A percentile compares a stretch with the other conserved stretches of the same genome.
These are phyloP conservation scores for Puffinus mauretanicus DNA, from an alignment of 2,113 vertebrate species.

Conservation along the genomic window DNA sequence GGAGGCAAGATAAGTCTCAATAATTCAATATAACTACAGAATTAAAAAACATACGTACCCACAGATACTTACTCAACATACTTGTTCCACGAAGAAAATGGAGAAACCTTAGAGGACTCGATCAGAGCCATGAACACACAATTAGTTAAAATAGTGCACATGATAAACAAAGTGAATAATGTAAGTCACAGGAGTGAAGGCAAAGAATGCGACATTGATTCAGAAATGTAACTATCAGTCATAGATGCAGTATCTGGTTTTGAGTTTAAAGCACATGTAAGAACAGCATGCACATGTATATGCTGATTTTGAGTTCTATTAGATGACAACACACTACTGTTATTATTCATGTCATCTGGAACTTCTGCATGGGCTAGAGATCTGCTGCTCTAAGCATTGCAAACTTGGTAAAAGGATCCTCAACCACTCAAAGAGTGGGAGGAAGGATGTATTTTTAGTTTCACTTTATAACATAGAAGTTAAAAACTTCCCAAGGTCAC, in stretches of 20 bases:
- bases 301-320: background rate
- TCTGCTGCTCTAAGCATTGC: background rate
- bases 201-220: conserved; percentile 28
- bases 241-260: background rate
- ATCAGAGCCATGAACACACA: conserved; percentile 90
- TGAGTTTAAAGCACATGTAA: background rate
- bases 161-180: conserved; percentile 92
- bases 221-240: background rate
- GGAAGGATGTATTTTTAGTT: background rate
- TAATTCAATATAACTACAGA: background rate
- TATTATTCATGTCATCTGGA: background rate
- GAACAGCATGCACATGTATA: background rate
- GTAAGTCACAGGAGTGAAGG: conserved; percentile 83
- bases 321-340: background rate
- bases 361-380: background rate
- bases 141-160: conserved; percentile 92
- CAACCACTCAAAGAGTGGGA: rapidly evolving
- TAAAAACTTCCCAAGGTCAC: background rate
- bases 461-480: background rate
- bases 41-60: background rate
- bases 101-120: background rate
- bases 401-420: background rate
- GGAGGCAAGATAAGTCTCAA: background rate
- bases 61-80: conserved; percentile 89
- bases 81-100: conserved; percentile 75